Evolutionary conservation across 2,888 invertebrate species (phyloP).

Genomic region (Margaritifera margaritifera): DNA sequence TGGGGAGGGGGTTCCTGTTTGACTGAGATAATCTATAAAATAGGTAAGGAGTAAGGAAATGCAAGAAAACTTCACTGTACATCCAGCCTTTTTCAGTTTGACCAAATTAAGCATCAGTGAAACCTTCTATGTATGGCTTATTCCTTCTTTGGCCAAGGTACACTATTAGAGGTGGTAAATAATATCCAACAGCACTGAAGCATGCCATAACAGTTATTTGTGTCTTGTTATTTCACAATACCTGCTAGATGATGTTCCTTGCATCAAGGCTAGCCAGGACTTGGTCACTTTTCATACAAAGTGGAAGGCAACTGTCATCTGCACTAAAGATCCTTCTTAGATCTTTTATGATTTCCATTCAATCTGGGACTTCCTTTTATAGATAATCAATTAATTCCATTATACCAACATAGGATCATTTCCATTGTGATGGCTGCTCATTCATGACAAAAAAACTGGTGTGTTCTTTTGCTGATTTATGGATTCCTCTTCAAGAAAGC

Average conservation of each 20-base stretch:
- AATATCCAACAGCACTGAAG: slow-evolving; percentile 5
- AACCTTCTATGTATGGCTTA: too few species aligned
- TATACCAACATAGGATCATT: slow-evolving; percentile 1
- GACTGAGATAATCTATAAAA: too few species aligned
- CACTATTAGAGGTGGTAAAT: slow-evolving; percentile 3
- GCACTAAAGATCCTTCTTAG: slow-evolving; percentile 3
- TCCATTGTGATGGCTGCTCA: background rate
- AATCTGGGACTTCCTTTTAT: too few species aligned
- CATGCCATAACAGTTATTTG: slow-evolving; percentile 11
- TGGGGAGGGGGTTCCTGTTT: too few species aligned
- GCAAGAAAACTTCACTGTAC: too few species aligned
- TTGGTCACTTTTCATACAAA: background rate
- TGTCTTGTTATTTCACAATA: background rate
- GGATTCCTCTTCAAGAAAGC: slow-evolving; percentile 6
- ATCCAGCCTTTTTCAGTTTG: too few species aligned
- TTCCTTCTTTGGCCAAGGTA: too few species aligned
- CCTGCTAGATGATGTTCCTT: slow-evolving; percentile 7
- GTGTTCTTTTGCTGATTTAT: background rate
- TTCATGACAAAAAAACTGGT: background rate
- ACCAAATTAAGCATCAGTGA: too few species aligned
- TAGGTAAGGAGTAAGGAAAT: too few species aligned
- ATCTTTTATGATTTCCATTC: too few species aligned
- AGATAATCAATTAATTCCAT: background rate
- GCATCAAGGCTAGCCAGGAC: slow-evolving; percentile 1
- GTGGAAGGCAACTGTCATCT: slow-evolving; percentile 5